Base-by-base conservation (phyloP, 1,140 invertebrate genomes). In the Formica exsecta region DNA sequence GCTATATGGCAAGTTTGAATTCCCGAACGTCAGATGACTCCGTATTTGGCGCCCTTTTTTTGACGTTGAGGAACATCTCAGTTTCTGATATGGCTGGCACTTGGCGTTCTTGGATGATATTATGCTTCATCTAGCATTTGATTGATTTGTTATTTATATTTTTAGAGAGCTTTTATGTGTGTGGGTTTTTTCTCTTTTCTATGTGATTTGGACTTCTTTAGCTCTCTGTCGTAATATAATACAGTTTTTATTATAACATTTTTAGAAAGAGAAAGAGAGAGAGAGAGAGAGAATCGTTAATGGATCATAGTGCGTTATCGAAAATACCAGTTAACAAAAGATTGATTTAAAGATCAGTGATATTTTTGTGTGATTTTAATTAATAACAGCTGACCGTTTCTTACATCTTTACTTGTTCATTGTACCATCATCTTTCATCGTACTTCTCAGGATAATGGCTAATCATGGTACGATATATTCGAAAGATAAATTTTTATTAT, bases 61-160 rank as follows among this genome's bases (percentile, higher is more conserved):
- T 59, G 54, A 74, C n/a, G 13, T 38, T 36, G 16, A 57, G 48
- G 51, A 8, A 8, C 32, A 36, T 29, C 44, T n/a, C 19, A 54
- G 51, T 11, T 44, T 4, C 48, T 51, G 48, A 51, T 16, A 19
- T 3, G 48, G 25, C 25, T 6, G 38, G 19, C 16, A 48, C 71
- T 59, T 74, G 32, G 51, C 74, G n/a, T 1, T 76, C 71, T 76
- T 64, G 38, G 8, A 29, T 76, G 74, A 76, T 38, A 75, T 77
- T 29, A 77, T 51, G 41, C 32, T 51, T 64, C 75, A 65, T 22
- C 36, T 1, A 16, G 44, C 57, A 44, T 77, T 77, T 77, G 61
- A 80, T 80, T 80, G 76, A 80, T 80, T 80, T 68, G 5, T 80
- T 80, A 80, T 80, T 80, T 68, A 80, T 80, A 80, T 80, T 80